Conservation (phyloP, 2,888 invertebrate genomes). For the Pecten maximus region DNA sequence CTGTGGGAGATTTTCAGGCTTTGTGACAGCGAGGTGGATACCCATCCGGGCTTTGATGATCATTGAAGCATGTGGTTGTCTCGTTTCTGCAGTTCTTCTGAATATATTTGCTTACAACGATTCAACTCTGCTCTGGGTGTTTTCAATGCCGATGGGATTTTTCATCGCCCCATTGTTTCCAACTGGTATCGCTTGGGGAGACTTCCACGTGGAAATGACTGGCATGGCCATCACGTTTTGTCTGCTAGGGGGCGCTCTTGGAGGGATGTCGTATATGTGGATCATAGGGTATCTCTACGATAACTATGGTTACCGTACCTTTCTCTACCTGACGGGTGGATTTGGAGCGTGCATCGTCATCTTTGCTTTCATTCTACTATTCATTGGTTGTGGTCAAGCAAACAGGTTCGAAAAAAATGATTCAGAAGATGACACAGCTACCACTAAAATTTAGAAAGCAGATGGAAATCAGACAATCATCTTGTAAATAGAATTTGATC, state of each 20-base stretch:
- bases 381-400: constrained; percentile 58
- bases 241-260: constrained; percentile 64
- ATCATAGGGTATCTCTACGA: constrained; percentile 68
- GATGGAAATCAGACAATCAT: too few species aligned
- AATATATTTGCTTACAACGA: constrained; percentile 62
- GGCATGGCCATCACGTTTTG: constrained; percentile 67
- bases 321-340: constrained; percentile 64
- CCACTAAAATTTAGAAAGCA: not conserved
- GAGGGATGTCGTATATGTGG: constrained; percentile 67
- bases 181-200: constrained; percentile 69
- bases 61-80: constrained; percentile 59
- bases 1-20: constrained; percentile 63
- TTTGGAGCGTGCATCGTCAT: constrained; percentile 58
- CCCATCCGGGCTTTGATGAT: constrained; percentile 64
- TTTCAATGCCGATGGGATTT: constrained; percentile 62
- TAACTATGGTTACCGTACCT: constrained; percentile 60
- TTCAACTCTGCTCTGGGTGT: constrained; percentile 63
- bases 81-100: constrained; percentile 60
- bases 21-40: constrained; percentile 64
- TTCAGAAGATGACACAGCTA: not conserved
- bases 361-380: constrained; percentile 55
- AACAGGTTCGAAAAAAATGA: constrained; percentile 54
- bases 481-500: too few species aligned
- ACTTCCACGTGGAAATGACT: constrained; percentile 69
- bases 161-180: constrained; percentile 70